Percentiles rank a stretch among this genome's conserved stretches.
phyloP scores from a whole-genome alignment of 2,888 invertebrate genomes.

The Macrostomum cliftonense region DNA sequence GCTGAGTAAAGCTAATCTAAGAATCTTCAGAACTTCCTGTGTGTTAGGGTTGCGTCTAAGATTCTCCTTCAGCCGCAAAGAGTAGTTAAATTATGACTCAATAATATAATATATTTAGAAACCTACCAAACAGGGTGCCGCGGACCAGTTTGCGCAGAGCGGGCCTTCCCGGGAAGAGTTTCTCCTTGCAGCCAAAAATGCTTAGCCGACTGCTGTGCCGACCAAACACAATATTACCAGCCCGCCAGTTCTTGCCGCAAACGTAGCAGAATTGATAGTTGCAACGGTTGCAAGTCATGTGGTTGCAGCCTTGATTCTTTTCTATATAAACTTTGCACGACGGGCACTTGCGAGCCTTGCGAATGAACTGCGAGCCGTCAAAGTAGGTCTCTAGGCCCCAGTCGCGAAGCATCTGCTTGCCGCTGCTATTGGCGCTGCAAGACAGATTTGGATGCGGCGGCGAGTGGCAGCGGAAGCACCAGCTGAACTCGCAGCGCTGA shows the following conservation, averaged over 20 bases:
- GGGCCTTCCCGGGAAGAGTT: constrained; percentile 3
- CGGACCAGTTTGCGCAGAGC: background rate
- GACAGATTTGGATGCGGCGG: constrained; percentile 6
- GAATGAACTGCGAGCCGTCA: background rate
- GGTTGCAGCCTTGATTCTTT: constrained; percentile 8
- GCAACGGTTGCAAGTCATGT: constrained; percentile 8
- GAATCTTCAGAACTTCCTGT: too few relatives aligned
- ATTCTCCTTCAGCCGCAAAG: too few relatives aligned
- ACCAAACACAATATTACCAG: too few relatives aligned
- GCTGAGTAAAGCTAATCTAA: too few relatives aligned
- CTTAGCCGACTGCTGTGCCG: constrained; percentile 6
- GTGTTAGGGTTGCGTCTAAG: too few relatives aligned
- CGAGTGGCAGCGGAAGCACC: constrained; percentile 10
- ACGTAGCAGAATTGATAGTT: constrained; percentile 4
- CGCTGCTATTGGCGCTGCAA: constrained; percentile 3
- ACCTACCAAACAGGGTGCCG: too few relatives aligned
- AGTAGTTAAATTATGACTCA: too few relatives aligned
- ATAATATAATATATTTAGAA: too few relatives aligned
- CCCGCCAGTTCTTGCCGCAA: constrained; percentile 1
- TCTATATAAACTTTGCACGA: constrained; percentile 5
- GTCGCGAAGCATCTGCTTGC: constrained; percentile 4
- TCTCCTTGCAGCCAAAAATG: constrained; percentile 9
- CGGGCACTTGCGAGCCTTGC: constrained; percentile 7
- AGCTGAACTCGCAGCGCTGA: constrained; percentile 5
- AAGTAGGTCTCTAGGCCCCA: constrained; percentile 1